Conservation (phyloP, 2,797 vertebrate genomes). For the Chaunax sp. region DNA sequence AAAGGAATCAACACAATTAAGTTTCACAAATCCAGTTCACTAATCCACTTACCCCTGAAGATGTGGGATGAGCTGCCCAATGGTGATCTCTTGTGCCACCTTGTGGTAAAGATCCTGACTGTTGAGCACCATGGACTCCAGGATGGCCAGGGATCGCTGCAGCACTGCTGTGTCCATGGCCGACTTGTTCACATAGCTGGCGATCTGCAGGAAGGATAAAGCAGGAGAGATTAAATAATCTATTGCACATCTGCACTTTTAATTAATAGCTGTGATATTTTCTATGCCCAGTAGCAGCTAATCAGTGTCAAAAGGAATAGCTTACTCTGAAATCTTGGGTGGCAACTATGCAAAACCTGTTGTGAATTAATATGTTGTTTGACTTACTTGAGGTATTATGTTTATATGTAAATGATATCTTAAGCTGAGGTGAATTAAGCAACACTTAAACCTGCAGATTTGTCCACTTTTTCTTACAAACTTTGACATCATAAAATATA, state of each 20-base stretch:
- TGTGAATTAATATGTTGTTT: no score
- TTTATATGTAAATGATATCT: not conserved
- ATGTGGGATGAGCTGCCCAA: constrained; percentile 96
- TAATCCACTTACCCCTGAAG: constrained; percentile 90
- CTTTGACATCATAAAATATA: no score
- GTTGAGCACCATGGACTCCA: constrained; percentile 99
- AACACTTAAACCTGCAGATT: not conserved
- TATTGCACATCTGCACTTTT: not conserved
- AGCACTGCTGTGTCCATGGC: constrained; percentile 93
- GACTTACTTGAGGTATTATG: not conserved
- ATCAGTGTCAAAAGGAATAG: not conserved
- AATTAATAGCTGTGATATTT: not conserved
- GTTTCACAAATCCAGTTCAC: not conserved
- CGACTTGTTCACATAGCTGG: constrained; percentile 95
- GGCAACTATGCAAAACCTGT: no score
- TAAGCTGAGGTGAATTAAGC: not conserved
- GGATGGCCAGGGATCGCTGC: constrained; percentile 94
- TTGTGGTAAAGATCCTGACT: constrained; percentile 99
- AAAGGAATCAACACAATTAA: not conserved
- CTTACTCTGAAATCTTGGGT: constrained; percentile 1
- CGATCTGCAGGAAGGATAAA: constrained; percentile 85
- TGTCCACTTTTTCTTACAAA: no score
- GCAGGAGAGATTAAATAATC: not conserved
- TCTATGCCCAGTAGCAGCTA: not conserved
- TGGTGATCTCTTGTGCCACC: constrained; percentile 98